These are phyloP conservation scores for Chaetorhynchus papuensis DNA, from an alignment of 2,113 vertebrate species.

Conservation along the genomic window DNA sequence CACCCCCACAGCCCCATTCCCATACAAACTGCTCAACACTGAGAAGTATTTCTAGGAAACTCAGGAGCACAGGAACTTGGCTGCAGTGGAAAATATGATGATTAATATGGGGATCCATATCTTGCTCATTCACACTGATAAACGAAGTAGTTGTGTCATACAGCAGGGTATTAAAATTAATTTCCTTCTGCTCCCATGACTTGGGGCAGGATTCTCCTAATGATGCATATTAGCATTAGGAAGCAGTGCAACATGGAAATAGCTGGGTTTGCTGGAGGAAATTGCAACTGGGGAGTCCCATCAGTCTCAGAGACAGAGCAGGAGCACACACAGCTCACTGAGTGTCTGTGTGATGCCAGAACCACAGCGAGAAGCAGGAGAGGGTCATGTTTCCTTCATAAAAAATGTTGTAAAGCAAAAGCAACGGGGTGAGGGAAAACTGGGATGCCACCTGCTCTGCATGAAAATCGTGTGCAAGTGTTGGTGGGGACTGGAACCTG, in stretches of 20 bases:
- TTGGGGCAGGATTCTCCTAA: neutral
- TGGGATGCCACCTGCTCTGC: neutral
- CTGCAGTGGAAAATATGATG: neutral
- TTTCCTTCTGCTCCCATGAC: constrained; percentile 26
- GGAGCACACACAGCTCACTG: neutral
- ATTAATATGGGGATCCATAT: neutral
- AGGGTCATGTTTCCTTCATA: neutral
- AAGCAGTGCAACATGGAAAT: neutral
- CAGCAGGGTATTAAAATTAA: constrained; percentile 22
- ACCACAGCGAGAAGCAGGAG: neutral
- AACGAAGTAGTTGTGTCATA: neutral
- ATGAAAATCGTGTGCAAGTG: neutral
- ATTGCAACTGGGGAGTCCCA: neutral
- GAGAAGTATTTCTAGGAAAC: neutral
- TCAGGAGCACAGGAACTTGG: neutral
- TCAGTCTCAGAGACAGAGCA: neutral
- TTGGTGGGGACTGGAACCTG: neutral
- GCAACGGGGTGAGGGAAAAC: neutral
- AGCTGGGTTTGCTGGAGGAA: neutral
- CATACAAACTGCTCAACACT: neutral
- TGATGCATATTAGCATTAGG: neutral
- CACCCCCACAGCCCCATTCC: fast-evolving
- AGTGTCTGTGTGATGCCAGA: neutral
- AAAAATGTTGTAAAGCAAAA: neutral
- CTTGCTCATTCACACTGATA: neutral